phyloP scores from a whole-genome alignment of 92 coral and sea anemone genomes.

The Zoanthus gigantus region DNA sequence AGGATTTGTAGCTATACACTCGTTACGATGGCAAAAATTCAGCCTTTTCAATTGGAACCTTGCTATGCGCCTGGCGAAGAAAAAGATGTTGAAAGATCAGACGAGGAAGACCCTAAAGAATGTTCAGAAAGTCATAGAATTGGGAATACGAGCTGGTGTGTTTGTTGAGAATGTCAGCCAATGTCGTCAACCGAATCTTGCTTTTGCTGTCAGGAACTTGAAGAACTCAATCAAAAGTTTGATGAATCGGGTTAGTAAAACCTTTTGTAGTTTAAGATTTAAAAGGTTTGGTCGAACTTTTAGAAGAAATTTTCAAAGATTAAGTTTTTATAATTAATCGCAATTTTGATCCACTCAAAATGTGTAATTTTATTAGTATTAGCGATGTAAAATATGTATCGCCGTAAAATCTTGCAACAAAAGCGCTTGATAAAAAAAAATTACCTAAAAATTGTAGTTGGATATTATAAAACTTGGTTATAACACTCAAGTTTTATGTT shows the following conservation, averaged over 20 bases:
- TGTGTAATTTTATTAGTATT: neutral
- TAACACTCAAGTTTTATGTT: neutral
- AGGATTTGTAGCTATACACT: neutral
- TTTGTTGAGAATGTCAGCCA: neutral
- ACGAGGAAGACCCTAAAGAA: no score
- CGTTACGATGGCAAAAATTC: neutral
- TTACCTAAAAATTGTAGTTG: no score
- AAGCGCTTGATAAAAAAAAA: neutral
- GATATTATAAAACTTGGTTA: no score
- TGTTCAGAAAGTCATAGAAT: neutral
- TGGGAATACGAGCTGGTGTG: slow-evolving; percentile 12
- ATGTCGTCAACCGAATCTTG: neutral
- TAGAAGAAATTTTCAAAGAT: neutral
- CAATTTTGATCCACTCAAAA: neutral
- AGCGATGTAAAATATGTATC: neutral
- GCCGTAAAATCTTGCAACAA: neutral
- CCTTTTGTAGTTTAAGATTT: neutral
- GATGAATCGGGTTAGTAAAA: neutral
- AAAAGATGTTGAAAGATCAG: no score
- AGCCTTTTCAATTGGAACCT: neutral
- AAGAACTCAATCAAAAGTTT: slow-evolving; percentile 20
- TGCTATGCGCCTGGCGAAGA: neutral
- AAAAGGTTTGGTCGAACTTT: neutral
- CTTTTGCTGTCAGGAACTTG: neutral
- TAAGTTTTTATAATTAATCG: neutral